Conservation (phyloP, 2,113 vertebrate species). For the Kryptolebias marmoratus region DNA sequence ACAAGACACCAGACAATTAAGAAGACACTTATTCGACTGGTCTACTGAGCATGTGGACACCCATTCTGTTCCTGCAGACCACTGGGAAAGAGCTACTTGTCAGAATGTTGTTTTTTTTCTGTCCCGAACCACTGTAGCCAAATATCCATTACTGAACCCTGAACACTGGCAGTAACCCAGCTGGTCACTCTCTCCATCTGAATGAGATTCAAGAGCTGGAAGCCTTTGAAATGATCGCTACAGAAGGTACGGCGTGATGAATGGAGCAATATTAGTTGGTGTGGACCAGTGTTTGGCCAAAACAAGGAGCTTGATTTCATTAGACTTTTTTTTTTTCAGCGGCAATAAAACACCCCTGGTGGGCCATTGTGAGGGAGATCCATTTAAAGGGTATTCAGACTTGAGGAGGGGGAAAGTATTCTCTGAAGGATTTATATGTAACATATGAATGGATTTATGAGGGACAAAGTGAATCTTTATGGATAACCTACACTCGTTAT, state of each 20-base stretch:
- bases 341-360: constrained; percentile 40
- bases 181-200: constrained; percentile 42
- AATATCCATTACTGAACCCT: constrained; percentile 49
- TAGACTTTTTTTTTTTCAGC: constrained; percentile 35
- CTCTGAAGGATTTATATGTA: constrained; percentile 33
- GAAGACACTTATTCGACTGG: constrained; percentile 21
- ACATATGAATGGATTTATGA: constrained; percentile 17
- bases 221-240: constrained; percentile 25
- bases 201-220: constrained; percentile 29
- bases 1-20: constrained; percentile 5
- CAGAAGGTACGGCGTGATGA: constrained; percentile 40
- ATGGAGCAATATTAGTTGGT: constrained; percentile 47
- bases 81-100: constrained; percentile 38
- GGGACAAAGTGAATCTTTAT: background rate
- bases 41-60: background rate
- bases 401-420: constrained; percentile 8
- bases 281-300: constrained; percentile 42
- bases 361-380: constrained; percentile 29
- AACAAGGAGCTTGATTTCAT: constrained; percentile 54
- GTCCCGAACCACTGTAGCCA: constrained; percentile 18
- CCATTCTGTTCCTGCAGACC: constrained; percentile 43
- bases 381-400: constrained; percentile 47
- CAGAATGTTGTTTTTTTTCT: constrained; percentile 36
- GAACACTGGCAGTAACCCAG: constrained; percentile 57
- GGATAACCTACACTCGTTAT: background rate